phyloP scores from a whole-genome alignment of 2,797 vertebrate species.

The Artibeus lituratus region DNA sequence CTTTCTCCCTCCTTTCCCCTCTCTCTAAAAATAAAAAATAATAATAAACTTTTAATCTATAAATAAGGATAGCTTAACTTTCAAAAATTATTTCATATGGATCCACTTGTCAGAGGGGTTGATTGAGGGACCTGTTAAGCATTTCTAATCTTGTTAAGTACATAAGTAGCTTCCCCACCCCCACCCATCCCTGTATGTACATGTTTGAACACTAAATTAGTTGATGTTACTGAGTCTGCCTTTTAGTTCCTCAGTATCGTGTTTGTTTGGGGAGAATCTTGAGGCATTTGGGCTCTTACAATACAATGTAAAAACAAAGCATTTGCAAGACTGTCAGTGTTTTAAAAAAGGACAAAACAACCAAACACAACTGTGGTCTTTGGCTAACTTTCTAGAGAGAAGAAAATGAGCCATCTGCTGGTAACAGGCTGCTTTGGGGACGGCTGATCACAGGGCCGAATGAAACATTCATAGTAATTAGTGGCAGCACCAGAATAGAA shows the following conservation, averaged over 20 bases:
- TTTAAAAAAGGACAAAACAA: constrained; percentile 37
- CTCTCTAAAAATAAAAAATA: too few species aligned
- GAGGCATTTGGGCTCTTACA: constrained; percentile 20
- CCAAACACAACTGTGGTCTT: constrained; percentile 38
- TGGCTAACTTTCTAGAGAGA: constrained; percentile 57
- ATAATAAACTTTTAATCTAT: not conserved
- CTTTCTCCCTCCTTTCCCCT: too few species aligned
- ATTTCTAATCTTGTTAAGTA: not conserved
- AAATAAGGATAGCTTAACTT: constrained; percentile 2
- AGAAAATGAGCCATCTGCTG: constrained; percentile 76
- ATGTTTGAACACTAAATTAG: constrained; percentile 56
- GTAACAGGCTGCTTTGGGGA: constrained; percentile 67
- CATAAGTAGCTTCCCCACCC: not conserved
- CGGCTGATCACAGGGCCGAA: constrained; percentile 59
- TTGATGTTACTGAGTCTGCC: not conserved
- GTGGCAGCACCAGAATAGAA: constrained; percentile 73
- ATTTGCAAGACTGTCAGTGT: constrained; percentile 15
- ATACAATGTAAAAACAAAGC: constrained; percentile 45
- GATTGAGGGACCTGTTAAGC: not conserved
- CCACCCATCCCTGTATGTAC: too few species aligned
- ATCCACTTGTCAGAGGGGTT: not conserved
- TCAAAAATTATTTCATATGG: not conserved
- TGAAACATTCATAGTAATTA: constrained; percentile 77
- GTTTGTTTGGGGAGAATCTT: constrained; percentile 44
- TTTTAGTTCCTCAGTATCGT: constrained; percentile 20